Percentiles rank a stretch among this genome's conserved stretches.
These are phyloP conservation scores for Linnaemya vulpina DNA, from an alignment of 2,888 invertebrate species.

Conservation along the genomic window DNA sequence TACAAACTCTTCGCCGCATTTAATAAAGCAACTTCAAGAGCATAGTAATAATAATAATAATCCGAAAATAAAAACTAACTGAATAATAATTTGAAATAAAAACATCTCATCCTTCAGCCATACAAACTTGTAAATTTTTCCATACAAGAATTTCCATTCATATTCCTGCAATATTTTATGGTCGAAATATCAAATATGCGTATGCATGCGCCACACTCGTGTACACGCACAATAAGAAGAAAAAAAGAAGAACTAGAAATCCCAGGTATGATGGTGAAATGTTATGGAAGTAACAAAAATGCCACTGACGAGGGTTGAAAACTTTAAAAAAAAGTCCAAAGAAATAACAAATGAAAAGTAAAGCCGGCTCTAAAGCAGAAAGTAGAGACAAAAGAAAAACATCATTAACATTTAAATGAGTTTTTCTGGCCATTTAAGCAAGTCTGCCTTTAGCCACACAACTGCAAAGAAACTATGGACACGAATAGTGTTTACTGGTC, in stretches of 20 bases:
- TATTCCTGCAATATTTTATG: background rate
- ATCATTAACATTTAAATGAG: conserved; percentile 72
- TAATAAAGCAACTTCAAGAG: conserved; percentile 38
- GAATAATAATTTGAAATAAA: conserved; percentile 34
- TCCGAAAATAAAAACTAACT: conserved; percentile 28
- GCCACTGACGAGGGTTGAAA: conserved; percentile 62
- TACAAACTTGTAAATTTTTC: background rate
- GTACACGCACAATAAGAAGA: background rate
- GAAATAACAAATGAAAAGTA: conserved; percentile 42
- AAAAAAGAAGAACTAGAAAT: conserved; percentile 33
- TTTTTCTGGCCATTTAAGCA: conserved; percentile 66
- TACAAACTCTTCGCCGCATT: background rate
- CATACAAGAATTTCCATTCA: background rate
- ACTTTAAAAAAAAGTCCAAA: conserved; percentile 45
- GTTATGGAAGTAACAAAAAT: conserved; percentile 33
- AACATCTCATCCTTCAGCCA: background rate
- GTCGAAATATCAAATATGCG: background rate
- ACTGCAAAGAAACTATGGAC: background rate
- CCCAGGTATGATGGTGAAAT: conserved; percentile 35
- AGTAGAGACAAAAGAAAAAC: conserved; percentile 28
- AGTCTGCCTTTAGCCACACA: conserved; percentile 38
- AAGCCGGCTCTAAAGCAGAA: conserved; percentile 10
- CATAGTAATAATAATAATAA: conserved; percentile 35
- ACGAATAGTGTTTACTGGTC: conserved; percentile 19
- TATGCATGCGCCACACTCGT: background rate